These are phyloP conservation scores for Melangyna quadrimaculata DNA, from an alignment of 2,888 invertebrate species.

Conservation along the genomic window DNA sequence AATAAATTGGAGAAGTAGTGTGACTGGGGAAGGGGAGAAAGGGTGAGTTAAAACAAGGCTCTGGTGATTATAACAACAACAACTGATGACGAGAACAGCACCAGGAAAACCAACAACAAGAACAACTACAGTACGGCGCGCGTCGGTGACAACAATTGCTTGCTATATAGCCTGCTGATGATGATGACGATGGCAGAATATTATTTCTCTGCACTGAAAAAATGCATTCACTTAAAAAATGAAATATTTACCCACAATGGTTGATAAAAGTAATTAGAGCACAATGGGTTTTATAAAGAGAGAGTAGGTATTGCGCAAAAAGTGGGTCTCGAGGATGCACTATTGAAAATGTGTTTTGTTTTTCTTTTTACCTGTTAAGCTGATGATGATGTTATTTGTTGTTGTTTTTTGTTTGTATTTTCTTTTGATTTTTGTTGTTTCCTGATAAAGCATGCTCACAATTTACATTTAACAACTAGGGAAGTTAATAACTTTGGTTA, in stretches of 20 bases:
- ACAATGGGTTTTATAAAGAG: constrained; percentile 43
- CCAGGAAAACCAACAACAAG: not conserved
- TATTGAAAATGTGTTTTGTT: constrained; percentile 32
- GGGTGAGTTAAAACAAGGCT: constrained; percentile 1
- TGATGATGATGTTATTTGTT: not conserved
- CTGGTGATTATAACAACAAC: constrained; percentile 10
- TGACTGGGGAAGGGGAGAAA: too few species aligned
- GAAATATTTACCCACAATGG: constrained; percentile 70
- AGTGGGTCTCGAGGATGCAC: constrained; percentile 51
- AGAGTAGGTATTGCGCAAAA: constrained; percentile 43
- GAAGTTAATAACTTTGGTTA: constrained; percentile 50
- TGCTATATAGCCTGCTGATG: not conserved
- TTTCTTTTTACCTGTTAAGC: not conserved
- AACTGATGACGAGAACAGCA: not conserved
- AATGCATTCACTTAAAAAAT: constrained; percentile 66
- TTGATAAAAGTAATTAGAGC: constrained; percentile 65
- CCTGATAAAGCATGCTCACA: constrained; percentile 23
- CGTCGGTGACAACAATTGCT: constrained; percentile 29
- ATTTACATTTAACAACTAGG: constrained; percentile 17
- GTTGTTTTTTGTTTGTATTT: not conserved
- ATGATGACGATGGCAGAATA: constrained; percentile 37
- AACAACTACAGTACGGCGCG: not conserved
- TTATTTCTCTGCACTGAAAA: constrained; percentile 51
- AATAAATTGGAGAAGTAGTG: constrained; percentile 64
- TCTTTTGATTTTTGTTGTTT: constrained; percentile 19